These are phyloP conservation scores for Palythoa grandiflora DNA, from an alignment of 92 coral and sea anemone genomes.

Conservation along the genomic window DNA sequence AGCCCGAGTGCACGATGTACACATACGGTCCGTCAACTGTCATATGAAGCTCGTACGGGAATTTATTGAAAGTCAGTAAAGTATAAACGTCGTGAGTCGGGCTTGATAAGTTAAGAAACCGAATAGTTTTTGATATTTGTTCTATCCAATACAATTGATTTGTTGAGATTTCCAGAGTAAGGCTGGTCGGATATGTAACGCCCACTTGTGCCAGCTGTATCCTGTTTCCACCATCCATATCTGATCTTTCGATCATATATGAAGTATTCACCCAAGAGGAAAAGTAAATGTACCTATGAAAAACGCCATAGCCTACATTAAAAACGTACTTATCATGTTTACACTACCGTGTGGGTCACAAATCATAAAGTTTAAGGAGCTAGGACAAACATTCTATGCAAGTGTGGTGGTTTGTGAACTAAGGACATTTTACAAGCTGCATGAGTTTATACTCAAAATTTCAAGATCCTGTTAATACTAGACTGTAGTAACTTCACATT, in stretches of 20 bases:
- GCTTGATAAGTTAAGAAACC: conserved; percentile 32
- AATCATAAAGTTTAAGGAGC: too few species aligned
- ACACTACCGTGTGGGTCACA: too few species aligned
- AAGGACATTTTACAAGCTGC: too few species aligned
- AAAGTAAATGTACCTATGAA: conserved; percentile 19
- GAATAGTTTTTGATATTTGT: conserved; percentile 12
- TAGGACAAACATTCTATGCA: too few species aligned
- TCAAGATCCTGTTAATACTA: background rate
- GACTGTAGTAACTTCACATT: background rate
- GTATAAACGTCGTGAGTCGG: background rate
- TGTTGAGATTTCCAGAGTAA: conserved; percentile 50
- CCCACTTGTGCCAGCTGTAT: conserved; percentile 7
- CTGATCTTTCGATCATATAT: conserved; percentile 56
- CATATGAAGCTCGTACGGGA: conserved; percentile 9
- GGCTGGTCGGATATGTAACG: conserved; percentile 41
- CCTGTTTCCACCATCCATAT: conserved; percentile 66
- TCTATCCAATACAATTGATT: conserved; percentile 68
- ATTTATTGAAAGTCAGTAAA: conserved; percentile 1
- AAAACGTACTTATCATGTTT: background rate
- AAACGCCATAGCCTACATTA: background rate
- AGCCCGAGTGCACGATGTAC: conserved; percentile 13
- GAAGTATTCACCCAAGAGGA: conserved; percentile 7
- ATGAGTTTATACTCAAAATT: too few species aligned
- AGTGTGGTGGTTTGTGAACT: too few species aligned
- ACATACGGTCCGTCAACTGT: conserved; percentile 17